These are phyloP conservation scores for Bembecia ichneumoniformis DNA, from an alignment of 2,888 invertebrate genomes.

Conservation along the genomic window DNA sequence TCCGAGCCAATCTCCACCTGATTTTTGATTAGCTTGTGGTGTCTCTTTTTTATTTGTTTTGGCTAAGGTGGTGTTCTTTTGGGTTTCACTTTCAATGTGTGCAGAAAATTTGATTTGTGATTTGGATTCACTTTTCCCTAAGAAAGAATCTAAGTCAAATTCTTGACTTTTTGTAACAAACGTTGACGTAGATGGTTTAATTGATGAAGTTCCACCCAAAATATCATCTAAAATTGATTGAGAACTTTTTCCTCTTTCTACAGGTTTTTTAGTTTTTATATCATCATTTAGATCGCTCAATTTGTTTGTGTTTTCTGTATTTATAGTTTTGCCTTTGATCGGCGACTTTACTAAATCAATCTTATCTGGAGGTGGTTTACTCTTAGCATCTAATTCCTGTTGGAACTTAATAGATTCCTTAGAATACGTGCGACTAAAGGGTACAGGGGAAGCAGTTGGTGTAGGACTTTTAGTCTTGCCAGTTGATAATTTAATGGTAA, in stretches of 20 bases:
- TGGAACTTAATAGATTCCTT: constrained; percentile 41
- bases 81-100: constrained; percentile 17
- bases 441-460: constrained; percentile 23
- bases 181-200: constrained; percentile 27
- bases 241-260: constrained; percentile 52
- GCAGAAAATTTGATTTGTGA: constrained; percentile 23
- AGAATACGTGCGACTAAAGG: constrained; percentile 31
- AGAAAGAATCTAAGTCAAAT: constrained; percentile 45
- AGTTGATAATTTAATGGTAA: constrained; percentile 28
- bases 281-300: constrained; percentile 32
- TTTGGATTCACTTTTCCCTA: constrained; percentile 40
- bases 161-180: constrained; percentile 43
- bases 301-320: constrained; percentile 41
- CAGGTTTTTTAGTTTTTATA: constrained; percentile 25
- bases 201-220: constrained; percentile 56
- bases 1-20: constrained; percentile 59
- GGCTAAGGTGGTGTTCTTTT: neutral
- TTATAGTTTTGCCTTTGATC: constrained; percentile 35
- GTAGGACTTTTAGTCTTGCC: constrained; percentile 8
- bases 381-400: constrained; percentile 21
- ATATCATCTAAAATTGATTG: constrained; percentile 69
- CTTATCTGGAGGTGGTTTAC: constrained; percentile 14
- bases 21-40: constrained; percentile 30
- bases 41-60: constrained; percentile 29
- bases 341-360: constrained; percentile 35